Base-by-base conservation (phyloP, 2,888 invertebrate species). In the Odontothrips loti region DNA sequence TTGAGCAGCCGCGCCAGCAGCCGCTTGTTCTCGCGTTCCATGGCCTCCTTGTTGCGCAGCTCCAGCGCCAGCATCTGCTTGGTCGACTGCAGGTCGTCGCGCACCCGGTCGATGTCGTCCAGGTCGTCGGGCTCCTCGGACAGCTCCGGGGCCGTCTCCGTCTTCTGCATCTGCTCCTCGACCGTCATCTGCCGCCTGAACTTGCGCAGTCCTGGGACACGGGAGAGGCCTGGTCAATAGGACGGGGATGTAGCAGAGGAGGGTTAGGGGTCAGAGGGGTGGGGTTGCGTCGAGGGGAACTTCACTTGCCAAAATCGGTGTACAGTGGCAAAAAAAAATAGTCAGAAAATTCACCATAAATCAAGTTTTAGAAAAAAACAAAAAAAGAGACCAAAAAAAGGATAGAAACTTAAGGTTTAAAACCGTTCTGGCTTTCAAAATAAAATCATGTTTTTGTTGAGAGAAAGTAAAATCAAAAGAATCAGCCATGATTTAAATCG, bases 31-130 rank as follows among this genome's bases (percentile, higher is more conserved):
- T 96, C 96, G 85, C 95, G 88, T 84, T 94, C 94, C 85, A 95
- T 91, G 0, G 93, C 94, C 87, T 95, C 95, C 86, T 95, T 96
- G 86, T 95, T 95, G 85, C 94, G 90, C 84, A 96, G 88, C 88
- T 96, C 96, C 82, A 95, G 90, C 20, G 96, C 96, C 83, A 96
- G 88, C 90, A 96, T 92, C 88, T 96, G 96, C 87, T 96, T 96
- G 11, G 96, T 96, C 82, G 96, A 96, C 86, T 96, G 96, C 68
- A 96, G 90, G 87, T 96, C 96, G 86, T 96, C 96, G 84, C 96
- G 91, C 27, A 96, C 80, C n/a, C 29, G 79, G 85, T 96, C 96
- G 84, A 96, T 96, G 85, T 96, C 96, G 85, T 96, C 96, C 90
- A 96, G 91, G 86, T 96, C 96, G 86, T 96, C 96, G 0, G 88